Base-by-base conservation (phyloP, 2,797 vertebrate genomes). In the Notamacropus eugenii region DNA sequence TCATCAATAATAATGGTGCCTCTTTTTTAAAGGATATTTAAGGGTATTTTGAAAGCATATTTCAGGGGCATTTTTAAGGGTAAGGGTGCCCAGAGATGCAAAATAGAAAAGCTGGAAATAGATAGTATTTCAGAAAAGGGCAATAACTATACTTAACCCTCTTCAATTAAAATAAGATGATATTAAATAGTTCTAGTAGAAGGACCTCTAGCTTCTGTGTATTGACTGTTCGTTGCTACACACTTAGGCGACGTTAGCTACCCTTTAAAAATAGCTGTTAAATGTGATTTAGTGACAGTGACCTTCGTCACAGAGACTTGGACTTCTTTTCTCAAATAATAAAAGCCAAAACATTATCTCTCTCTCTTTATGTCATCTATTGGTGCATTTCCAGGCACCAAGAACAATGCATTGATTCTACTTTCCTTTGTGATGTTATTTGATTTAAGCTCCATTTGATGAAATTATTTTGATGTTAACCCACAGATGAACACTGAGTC, bases 1-100 rank as follows among this genome's bases (percentile, higher is more conserved):
- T 50, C 13, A 22, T 24, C 13, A 0, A 0, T 54, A 59, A 8
- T 19, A 5, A 29, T 0, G 1, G 22, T 8, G 0, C 31, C 93
- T 57, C 27, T 54, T n/a, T 56, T 62, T 40, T 2, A 82, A 82
- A 40, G 16, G 67, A 3, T 87, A 67, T n/a, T n/a, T 67, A n/a
- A 74, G 46, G 9, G 14, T 24, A 10, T 27, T 50, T n/a, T 24
- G 8, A 29, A 82, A 74, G 62, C n/a, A 40, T 40, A 40, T 40
- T 74, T 82, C 27, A 82, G 40, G n/a, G n/a, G 40, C 46, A 46
- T 82, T 46, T 82, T 46, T 46, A 27, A 82, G n/a, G 67, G 19
- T 8, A 74, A 46, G 22, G 22, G 9, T 87, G 13, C 74, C 24
- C 8, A 50, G 40, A 87, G 8, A 24, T 87, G 24, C 13, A 9